Evolutionary conservation across 2,113 vertebrate species (phyloP), one percentile per base, ranked within the genome.

Genomic region (Ceyx cyanopectus): DNA sequence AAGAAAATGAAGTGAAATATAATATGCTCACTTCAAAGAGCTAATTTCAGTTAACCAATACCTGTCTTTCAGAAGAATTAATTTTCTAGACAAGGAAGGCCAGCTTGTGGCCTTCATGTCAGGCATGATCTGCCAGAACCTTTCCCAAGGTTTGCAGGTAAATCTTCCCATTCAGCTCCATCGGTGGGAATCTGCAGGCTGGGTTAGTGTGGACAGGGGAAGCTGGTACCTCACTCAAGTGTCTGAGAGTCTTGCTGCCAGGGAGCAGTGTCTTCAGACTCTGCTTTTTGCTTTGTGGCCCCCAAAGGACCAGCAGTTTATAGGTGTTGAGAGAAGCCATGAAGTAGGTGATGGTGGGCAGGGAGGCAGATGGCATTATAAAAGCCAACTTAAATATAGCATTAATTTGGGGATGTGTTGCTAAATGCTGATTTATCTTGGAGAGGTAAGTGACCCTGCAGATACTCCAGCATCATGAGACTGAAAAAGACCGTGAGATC

Each of bases 401-500:
- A 24, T 77, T 91, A 16, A 66, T 80, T 82, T 80, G 67, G 50
- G 46, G 32, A 7, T 29, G 50, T 66, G 62, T 87, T 82, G 81
- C 50, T 69, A 76, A 84, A 57, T 66, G 70, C 29, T 68, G 19
- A 46, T 91, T 82, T 46, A 56, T 92, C 67, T 92, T 79, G 32
- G 81, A 87, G 67, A 65, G 41, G 14, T 78, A n/a, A 57, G 54
- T 91, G 75, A 82, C 54, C 50, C 23, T 56, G 29, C 27, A 70
- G 69, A 78, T 86, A 51, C 21, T 68, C 46, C 13, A 37, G 63
- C 85, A 76, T 85, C 1, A 3, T 61, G 41, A 16, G 23, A 61
- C 74, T 57, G 74, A 90, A 89, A 87, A 95, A 87, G 87, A 94
- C 51, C 46, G 69, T 92, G 85, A 90, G 82, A 91, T 96, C 90